phyloP scores from a whole-genome alignment of 2,113 vertebrate genomes.

The Eurypyga helias region DNA sequence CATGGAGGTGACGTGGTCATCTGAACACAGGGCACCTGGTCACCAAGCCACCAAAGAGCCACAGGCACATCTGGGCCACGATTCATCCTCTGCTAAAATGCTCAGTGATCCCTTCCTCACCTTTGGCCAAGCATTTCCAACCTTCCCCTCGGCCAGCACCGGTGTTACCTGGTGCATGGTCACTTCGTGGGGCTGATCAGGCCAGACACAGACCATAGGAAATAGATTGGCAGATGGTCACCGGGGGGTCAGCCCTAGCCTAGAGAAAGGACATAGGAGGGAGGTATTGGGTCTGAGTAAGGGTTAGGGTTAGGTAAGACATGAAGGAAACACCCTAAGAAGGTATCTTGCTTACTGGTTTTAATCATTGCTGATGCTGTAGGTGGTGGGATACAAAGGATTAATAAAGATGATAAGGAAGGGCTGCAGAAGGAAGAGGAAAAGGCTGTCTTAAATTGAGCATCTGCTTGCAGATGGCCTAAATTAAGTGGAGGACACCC shows the following conservation, averaged over 20 bases:
- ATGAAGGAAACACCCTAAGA: not conserved
- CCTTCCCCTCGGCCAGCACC: not conserved
- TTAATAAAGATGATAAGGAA: not conserved
- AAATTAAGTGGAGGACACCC: not conserved
- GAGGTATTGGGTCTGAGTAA: not conserved
- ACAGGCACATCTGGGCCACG: not conserved
- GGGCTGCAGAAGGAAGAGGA: not conserved
- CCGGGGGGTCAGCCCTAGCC: not conserved
- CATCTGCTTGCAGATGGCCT: not conserved
- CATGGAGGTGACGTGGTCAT: not conserved
- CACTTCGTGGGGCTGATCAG: not conserved
- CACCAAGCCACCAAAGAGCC: not conserved
- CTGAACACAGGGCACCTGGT: not conserved
- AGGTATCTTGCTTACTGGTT: not conserved
- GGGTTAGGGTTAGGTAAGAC: not conserved
- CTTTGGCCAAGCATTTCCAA: not conserved
- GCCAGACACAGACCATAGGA: not conserved
- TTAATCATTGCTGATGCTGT: not conserved
- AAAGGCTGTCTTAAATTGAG: not conserved
- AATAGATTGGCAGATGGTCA: not conserved
- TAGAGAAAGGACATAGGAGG: fast-evolving
- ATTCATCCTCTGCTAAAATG: not conserved
- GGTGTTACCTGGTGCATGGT: fast-evolving
- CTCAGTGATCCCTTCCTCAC: not conserved
- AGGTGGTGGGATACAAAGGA: not conserved